Base-by-base conservation (phyloP, 2,888 invertebrate species). In the Sphinx pinastri region DNA sequence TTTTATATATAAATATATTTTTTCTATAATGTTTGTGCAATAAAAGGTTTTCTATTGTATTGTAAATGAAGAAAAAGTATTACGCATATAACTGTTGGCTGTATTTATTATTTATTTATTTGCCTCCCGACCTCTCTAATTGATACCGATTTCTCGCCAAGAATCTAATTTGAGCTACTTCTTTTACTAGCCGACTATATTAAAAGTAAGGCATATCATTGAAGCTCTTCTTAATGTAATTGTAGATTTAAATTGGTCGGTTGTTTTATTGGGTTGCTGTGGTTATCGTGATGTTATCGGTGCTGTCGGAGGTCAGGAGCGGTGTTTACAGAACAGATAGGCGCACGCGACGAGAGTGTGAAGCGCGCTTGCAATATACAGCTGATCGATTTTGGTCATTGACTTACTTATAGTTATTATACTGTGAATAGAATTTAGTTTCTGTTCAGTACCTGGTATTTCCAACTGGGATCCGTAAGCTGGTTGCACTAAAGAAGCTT, bases 261-360 rank as follows among this genome's bases (percentile, higher is more conserved):
- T 78, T 80, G 80, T 77, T 68, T n/a, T 68, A 57, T 55, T 54
- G 77, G 82, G 75, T 74, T 79, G 81, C 74, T 76, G 77, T 73
- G 71, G 75, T 76, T 84, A 83, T 84, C 83, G 72, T 63, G 68
- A 25, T 71, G 81, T 81, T 86, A 85, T 89, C 89, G 71, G 75
- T 74, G 78, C 78, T 88, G 88, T 89, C 90, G 75, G 73, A 85
- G 92, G 92, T 91, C 92, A 89, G 83, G 83, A 84, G 84, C 79
- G 82, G 82, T 88, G 88, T 88, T 90, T 90, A 86, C 84, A 77
- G 79, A 81, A 76, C 71, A 75, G 81, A 86, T 82, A 82, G 77
- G 83, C 82, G 86, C 92, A 92, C 90, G 91, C 91, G 88, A 81
- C 85, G 80, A 80, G 77, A 84, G 88, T 88, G 90, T 91, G 91